Evolutionary conservation across 2,888 invertebrate species (phyloP), one percentile per base, ranked within the genome.

Genomic region (Boloria selene): DNA sequence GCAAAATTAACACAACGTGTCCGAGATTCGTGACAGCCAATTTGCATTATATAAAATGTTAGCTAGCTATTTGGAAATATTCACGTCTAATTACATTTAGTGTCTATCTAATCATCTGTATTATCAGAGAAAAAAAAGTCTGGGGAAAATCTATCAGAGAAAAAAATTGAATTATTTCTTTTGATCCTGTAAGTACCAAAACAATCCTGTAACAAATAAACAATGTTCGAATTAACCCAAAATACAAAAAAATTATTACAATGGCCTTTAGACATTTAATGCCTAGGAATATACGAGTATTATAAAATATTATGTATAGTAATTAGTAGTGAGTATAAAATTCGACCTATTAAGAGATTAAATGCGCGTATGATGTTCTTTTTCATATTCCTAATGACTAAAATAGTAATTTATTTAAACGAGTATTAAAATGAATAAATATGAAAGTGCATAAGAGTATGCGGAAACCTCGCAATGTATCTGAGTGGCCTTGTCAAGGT

Each of bases 401-500:
- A 67, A 66, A 59, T 54, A 56, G 18, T 18, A 26, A 18, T 61
- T 68, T 63, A 63, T 63, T 56, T 56, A 55, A 63, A 56, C 42
- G 31, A 44, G 38, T 22, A 42, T 42, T 45, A 52, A 67, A 61
- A 52, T 50, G 44, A 59, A 55, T 59, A 26, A 58, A 53, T 53
- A 58, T 18, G 7, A 13, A 61, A 61, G 44, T 52, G 53, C 55
- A 68, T 52, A 26, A 56, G 51, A 61, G 42, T 50, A 67, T 59
- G 64, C 71, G 68, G 72, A 68, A 72, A 74, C 71, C 72, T 72
- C 74, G 73, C 73, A 72, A 73, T 74, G 70, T 72, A 73, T 72
- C 65, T 63, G 68, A 70, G 65, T 72, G 75, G 73, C 80, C 79
- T 79, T 80, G 79, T 66, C 77, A 79, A 77, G 74, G 76, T 79